Conservation (phyloP, 2,888 invertebrate species). For the Macaria liturata region DNA sequence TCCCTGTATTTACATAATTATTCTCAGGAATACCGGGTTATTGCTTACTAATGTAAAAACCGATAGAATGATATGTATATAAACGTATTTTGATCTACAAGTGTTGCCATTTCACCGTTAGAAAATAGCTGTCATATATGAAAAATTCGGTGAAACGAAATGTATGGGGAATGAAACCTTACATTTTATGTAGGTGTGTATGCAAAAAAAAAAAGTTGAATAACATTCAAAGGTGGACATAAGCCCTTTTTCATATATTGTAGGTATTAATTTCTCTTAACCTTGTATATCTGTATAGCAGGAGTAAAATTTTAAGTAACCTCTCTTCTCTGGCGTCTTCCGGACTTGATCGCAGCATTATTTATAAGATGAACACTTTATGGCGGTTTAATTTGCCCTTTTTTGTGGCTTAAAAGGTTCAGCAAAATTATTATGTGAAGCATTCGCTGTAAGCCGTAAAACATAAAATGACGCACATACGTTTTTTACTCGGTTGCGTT, state of each 20-base stretch:
- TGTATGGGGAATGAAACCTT: not conserved
- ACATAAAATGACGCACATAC: conserved; percentile 16
- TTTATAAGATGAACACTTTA: conserved; percentile 53
- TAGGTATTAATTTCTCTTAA: too few species aligned
- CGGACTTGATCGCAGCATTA: conserved; percentile 53
- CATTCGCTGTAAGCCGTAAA: conserved; percentile 18
- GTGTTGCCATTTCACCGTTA: too few species aligned
- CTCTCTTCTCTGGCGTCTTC: conserved; percentile 32
- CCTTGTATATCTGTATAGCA: conserved; percentile 31
- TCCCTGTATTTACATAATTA: conserved; percentile 53
- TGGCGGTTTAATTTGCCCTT: conserved; percentile 51
- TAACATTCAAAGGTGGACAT: too few species aligned
- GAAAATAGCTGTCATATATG: too few species aligned
- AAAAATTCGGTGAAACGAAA: too few species aligned
- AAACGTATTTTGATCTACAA: too few species aligned
- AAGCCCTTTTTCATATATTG: too few species aligned
- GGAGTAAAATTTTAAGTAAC: conserved; percentile 52
- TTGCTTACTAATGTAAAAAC: too few species aligned
- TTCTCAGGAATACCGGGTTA: conserved; percentile 37
- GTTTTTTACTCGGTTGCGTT: not conserved
- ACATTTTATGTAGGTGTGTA: conserved; percentile 27
- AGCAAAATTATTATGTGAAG: conserved; percentile 34
- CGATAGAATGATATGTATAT: too few species aligned
- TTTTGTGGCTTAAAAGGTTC: conserved; percentile 37
- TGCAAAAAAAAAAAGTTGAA: too few species aligned